Conservation (phyloP, 2,888 invertebrate species). For the Lydus trimaculatus region DNA sequence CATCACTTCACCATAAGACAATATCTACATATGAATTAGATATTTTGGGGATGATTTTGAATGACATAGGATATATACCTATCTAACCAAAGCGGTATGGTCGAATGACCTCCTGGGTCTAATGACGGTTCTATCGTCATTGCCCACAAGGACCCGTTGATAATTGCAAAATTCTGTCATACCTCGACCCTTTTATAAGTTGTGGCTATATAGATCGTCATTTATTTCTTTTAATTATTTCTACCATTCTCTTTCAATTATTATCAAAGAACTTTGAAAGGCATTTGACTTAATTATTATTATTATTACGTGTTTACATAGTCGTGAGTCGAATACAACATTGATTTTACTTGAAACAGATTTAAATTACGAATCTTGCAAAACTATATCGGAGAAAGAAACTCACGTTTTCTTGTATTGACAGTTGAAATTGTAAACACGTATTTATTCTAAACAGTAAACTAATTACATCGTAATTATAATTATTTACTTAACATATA, state of each 20-base stretch:
- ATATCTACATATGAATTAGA: conserved; percentile 39
- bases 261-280: not conserved
- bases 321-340: not conserved
- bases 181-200: not conserved
- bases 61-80: conserved; percentile 38
- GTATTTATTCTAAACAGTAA: not conserved
- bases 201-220: not conserved
- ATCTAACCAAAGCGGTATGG: conserved; percentile 40
- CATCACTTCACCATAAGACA: conserved; percentile 16
- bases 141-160: not conserved
- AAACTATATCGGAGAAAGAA: not conserved
- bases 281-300: not conserved
- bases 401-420: not conserved
- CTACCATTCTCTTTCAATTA: not conserved
- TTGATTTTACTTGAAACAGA: not conserved
- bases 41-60: conserved; percentile 39
- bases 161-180: conserved; percentile 9
- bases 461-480: not conserved
- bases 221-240: not conserved
- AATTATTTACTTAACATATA: not conserved
- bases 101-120: conserved; percentile 37
- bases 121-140: conserved; percentile 35
- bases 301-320: not conserved
- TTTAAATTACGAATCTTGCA: conserved; percentile 4
- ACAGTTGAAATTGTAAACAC: not conserved